These are phyloP conservation scores for Vireo griseus DNA, from an alignment of 2,797 vertebrate genomes.

Conservation along the genomic window DNA sequence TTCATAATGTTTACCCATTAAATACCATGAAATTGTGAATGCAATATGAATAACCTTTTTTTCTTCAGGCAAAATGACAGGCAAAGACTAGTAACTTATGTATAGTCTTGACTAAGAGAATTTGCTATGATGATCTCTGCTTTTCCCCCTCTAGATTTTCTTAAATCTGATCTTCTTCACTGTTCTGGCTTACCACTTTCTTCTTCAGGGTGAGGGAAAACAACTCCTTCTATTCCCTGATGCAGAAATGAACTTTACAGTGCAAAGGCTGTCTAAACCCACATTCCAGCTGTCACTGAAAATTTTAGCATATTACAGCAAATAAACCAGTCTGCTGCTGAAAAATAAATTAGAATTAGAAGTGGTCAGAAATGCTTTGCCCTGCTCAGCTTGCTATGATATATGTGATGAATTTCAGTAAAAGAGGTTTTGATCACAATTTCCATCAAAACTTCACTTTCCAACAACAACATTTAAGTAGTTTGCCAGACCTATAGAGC, in stretches of 20 bases:
- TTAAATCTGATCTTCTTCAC: background rate
- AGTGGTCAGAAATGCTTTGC: background rate
- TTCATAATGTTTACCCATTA: background rate
- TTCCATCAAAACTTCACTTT: background rate
- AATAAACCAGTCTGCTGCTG: constrained; percentile 36
- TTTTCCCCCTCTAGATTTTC: background rate
- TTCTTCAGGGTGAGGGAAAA: background rate
- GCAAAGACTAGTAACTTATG: background rate
- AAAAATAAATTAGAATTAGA: constrained; percentile 34
- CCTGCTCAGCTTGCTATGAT: background rate
- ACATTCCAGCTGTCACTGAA: constrained; percentile 43
- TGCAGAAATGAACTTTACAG: constrained; percentile 44
- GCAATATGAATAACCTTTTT: background rate
- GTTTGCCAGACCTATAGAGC: background rate
- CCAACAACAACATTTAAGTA: background rate
- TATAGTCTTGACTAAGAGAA: background rate
- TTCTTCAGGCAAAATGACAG: background rate
- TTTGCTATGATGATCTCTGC: background rate
- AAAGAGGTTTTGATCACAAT: background rate
- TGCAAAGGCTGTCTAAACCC: constrained; percentile 40
- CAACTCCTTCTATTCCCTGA: background rate
- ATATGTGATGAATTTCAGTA: background rate
- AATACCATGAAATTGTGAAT: background rate
- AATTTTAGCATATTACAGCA: constrained; percentile 35
- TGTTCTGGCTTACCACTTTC: background rate